A percentile compares a stretch with the other conserved stretches of the same genome.
Evolutionary conservation across 1,140 invertebrate species (phyloP).

Genomic region (Neoseiulus cucumeris): DNA sequence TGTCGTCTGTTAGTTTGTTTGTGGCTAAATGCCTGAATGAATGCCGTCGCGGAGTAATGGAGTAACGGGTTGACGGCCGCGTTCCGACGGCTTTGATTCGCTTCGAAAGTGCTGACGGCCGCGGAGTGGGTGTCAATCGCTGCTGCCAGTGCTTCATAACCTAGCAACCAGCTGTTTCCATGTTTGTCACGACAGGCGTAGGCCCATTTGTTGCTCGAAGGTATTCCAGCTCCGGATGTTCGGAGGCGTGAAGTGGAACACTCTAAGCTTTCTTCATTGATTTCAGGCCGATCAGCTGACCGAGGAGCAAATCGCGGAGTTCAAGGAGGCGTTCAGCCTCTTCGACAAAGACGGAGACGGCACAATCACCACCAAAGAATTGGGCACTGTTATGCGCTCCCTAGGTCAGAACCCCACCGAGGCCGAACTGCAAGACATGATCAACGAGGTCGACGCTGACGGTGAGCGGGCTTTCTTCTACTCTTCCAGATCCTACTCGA

Average conservation of each 20-base stretch:
- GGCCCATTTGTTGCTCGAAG: neutral
- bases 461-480: slow-evolving; percentile 46
- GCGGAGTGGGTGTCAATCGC: too few species aligned
- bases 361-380: slow-evolving; percentile 97
- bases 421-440: slow-evolving; percentile 98
- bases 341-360: slow-evolving; percentile 99
- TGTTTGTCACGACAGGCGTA: too few species aligned
- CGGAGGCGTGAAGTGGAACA: neutral
- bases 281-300: slow-evolving; percentile 80
- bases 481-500: too few species aligned
- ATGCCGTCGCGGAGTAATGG: too few species aligned
- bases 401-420: slow-evolving; percentile 98
- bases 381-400: slow-evolving; percentile 96
- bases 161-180: too few species aligned
- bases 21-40: too few species aligned
- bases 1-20: too few species aligned
- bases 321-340: slow-evolving; percentile 97
- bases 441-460: slow-evolving; percentile 98
- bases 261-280: neutral
- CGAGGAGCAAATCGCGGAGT: slow-evolving; percentile 94
- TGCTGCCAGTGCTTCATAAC: too few species aligned
- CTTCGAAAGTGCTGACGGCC: too few species aligned
- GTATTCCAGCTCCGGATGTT: neutral
- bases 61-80: too few species aligned
- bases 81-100: too few species aligned